Conservation (phyloP, 2,888 invertebrate species). For the Beris morrisii region DNA sequence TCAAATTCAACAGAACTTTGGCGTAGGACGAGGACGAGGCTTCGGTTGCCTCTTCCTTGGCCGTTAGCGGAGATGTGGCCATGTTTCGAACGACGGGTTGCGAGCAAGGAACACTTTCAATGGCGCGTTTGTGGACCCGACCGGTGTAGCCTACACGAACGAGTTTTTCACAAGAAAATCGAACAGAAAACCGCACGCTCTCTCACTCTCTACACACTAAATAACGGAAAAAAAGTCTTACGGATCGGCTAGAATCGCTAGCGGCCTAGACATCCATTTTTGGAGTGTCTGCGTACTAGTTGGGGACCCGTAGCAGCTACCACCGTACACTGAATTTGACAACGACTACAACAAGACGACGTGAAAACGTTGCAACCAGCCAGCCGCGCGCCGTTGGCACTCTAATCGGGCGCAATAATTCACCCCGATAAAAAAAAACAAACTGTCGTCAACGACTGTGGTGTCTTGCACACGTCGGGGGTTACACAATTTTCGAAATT, state of each 20-base stretch:
- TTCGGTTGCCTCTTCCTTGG: constrained; percentile 35
- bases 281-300: constrained; percentile 8
- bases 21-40: constrained; percentile 68
- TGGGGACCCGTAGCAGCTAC: background rate
- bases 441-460: constrained; percentile 1
- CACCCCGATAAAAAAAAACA: background rate
- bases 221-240: constrained; percentile 1
- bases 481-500: constrained; percentile 34
- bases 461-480: constrained; percentile 7
- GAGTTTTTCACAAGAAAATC: constrained; percentile 2
- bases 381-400: background rate
- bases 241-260: constrained; percentile 25
- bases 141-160: background rate
- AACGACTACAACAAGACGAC: background rate
- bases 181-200: constrained; percentile 1
- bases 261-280: constrained; percentile 25
- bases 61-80: constrained; percentile 42
- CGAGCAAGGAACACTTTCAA: background rate
- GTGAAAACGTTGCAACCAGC: background rate
- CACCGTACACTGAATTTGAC: background rate
- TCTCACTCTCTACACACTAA: background rate
- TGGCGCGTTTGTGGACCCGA: background rate
- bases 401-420: constrained; percentile 2
- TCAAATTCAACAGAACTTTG: constrained; percentile 69
- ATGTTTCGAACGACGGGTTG: background rate